Conservation (phyloP, 2,797 vertebrate genomes). For the Arnoldichthys spilopterus region DNA sequence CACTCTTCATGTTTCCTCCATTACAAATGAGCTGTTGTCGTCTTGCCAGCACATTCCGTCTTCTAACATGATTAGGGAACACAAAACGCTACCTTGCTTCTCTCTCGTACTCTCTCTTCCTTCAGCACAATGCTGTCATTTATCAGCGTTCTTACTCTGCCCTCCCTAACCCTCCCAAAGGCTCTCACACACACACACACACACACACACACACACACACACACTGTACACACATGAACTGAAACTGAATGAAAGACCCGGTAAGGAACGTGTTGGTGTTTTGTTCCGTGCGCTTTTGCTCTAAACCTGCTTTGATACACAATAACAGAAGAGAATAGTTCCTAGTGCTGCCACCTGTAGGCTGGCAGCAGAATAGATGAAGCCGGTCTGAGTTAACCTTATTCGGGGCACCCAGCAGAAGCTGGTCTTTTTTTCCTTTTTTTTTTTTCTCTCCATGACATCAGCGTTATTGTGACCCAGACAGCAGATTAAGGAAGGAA, state of each 20-base stretch:
- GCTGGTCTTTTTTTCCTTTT: background rate
- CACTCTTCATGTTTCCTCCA: slow-evolving; percentile 63
- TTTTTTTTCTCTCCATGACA: slow-evolving; percentile 24
- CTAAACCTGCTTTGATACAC: background rate
- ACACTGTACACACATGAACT: background rate
- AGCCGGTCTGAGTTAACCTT: slow-evolving; percentile 6
- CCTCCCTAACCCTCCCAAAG: slow-evolving; percentile 9
- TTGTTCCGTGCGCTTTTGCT: background rate
- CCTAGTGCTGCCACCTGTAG: slow-evolving; percentile 36
- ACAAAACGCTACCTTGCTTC: slow-evolving; percentile 66
- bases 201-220: background rate
- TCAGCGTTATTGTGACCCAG: slow-evolving; percentile 15
- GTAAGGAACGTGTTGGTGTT: background rate
- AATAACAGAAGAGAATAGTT: background rate
- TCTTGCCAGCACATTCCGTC: slow-evolving; percentile 74
- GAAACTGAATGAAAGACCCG: background rate
- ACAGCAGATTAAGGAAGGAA: slow-evolving; percentile 36
- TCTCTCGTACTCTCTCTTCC: slow-evolving; percentile 43
- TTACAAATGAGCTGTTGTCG: slow-evolving; percentile 72
- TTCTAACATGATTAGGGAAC: slow-evolving; percentile 77
- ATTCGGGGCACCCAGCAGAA: slow-evolving; percentile 13
- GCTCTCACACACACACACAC: background rate
- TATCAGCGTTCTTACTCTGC: background rate
- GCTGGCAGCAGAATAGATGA: background rate
- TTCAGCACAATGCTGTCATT: slow-evolving; percentile 49